Evolutionary conservation across 1,140 invertebrate species (phyloP).

Genomic region (Drosophila ambigua): DNA sequence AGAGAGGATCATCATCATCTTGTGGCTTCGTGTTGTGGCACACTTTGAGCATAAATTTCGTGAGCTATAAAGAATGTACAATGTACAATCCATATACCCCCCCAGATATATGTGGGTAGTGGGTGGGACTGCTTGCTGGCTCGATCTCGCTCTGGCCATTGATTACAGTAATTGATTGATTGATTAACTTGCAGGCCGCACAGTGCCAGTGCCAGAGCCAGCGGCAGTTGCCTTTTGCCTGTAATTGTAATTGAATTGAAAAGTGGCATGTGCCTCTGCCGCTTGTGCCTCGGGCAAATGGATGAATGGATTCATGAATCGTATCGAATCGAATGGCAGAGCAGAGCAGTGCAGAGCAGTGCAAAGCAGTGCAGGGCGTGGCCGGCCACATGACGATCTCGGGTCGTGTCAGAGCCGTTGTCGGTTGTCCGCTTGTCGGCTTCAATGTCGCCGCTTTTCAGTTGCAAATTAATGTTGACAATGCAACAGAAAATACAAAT

Average conservation of each 20-base stretch:
- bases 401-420: conserved; percentile 23
- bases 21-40: conserved; percentile 34
- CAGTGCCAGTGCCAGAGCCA: too few relatives aligned
- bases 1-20: neutral
- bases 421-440: conserved; percentile 20
- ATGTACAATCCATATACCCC: too few relatives aligned
- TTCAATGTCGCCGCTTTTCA: conserved; percentile 68
- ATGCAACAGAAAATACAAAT: conserved; percentile 46
- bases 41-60: conserved; percentile 66
- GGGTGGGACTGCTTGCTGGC: conserved; percentile 18
- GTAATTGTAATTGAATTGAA: conserved; percentile 53
- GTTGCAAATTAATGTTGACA: conserved; percentile 69
- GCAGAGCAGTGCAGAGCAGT: too few relatives aligned
- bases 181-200: conserved; percentile 65
- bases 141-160: conserved; percentile 40
- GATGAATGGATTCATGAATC: conserved; percentile 9
- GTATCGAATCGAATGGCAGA: conserved; percentile 4
- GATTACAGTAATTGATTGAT: conserved; percentile 72
- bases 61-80: conserved; percentile 4
- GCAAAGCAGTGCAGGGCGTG: conserved; percentile 30
- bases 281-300: conserved; percentile 9
- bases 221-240: neutral
- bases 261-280: conserved; percentile 52
- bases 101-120: neutral
- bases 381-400: conserved; percentile 53